Conservation (phyloP, 2,888 invertebrate species). For the Tubiluchus corallicola region DNA sequence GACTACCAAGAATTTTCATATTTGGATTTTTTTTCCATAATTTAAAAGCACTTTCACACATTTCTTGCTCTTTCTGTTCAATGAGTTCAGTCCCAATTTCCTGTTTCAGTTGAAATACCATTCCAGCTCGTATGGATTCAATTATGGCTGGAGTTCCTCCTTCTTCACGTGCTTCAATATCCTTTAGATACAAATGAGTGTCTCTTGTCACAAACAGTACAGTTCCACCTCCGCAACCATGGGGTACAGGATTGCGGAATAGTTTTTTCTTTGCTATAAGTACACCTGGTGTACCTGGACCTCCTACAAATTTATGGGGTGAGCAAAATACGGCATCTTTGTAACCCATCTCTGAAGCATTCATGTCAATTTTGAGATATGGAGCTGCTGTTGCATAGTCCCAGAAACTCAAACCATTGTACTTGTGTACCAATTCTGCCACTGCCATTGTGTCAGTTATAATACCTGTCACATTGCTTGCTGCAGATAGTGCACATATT, state of each 20-base stretch:
- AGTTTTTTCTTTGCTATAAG: constrained; percentile 42
- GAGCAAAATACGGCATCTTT: constrained; percentile 79
- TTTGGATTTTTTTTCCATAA: constrained; percentile 51
- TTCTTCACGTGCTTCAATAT: constrained; percentile 39
- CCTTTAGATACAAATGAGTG: constrained; percentile 25
- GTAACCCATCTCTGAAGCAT: constrained; percentile 50
- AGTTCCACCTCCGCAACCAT: constrained; percentile 35
- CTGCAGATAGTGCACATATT: constrained; percentile 44
- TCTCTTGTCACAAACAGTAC: constrained; percentile 35
- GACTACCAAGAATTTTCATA: constrained; percentile 50
- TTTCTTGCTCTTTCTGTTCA: constrained; percentile 32
- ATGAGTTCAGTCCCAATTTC: constrained; percentile 54
- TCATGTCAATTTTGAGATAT: constrained; percentile 60
- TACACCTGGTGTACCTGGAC: constrained; percentile 62
- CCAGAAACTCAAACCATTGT: constrained; percentile 69
- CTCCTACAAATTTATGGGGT: constrained; percentile 75
- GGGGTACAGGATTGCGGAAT: constrained; percentile 34
- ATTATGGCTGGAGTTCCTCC: constrained; percentile 51
- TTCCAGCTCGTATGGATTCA: constrained; percentile 61
- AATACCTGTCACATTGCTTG: constrained; percentile 75
- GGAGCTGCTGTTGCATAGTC: constrained; percentile 70
- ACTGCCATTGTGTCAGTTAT: constrained; percentile 61
- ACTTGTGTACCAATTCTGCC: constrained; percentile 56
- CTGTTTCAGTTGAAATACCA: constrained; percentile 67
- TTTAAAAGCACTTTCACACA: constrained; percentile 16